These are phyloP conservation scores for Brotogeris chrysoptera DNA, from an alignment of 2,797 vertebrate species.

Conservation along the genomic window DNA sequence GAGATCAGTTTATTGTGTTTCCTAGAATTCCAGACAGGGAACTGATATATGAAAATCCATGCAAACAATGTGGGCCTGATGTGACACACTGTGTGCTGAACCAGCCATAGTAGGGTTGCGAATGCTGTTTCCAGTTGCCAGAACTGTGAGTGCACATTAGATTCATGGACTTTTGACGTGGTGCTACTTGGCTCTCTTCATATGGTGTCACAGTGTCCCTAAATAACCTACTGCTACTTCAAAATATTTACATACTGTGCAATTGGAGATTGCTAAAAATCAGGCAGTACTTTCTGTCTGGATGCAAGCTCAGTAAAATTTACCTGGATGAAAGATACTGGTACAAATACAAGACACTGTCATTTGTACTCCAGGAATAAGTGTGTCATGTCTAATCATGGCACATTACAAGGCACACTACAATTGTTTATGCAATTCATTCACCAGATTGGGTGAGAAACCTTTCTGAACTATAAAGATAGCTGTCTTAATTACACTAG, in stretches of 20 bases:
- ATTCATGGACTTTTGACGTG: neutral
- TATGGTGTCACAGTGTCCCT: rapidly evolving
- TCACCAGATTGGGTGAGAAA: neutral
- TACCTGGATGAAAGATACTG: neutral
- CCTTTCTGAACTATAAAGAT: neutral
- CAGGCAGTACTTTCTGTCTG: neutral
- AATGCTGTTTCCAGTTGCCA: neutral
- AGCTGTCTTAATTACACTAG: neutral
- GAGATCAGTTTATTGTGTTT: neutral
- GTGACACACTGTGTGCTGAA: neutral
- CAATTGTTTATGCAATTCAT: neutral
- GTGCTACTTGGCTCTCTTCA: neutral
- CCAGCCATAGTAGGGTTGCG: rapidly evolving
- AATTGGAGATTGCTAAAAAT: neutral
- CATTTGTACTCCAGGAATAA: neutral
- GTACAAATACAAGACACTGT: neutral
- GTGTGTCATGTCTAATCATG: rapidly evolving
- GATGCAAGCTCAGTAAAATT: rapidly evolving
- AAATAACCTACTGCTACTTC: neutral
- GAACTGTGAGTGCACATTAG: neutral
- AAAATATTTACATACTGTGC: neutral
- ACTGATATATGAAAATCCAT: neutral
- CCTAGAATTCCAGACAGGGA: neutral
- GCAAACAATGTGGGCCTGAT: neutral
- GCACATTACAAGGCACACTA: neutral